Conservation (phyloP, 2,888 invertebrate species). For the Oligia latruncula region DNA sequence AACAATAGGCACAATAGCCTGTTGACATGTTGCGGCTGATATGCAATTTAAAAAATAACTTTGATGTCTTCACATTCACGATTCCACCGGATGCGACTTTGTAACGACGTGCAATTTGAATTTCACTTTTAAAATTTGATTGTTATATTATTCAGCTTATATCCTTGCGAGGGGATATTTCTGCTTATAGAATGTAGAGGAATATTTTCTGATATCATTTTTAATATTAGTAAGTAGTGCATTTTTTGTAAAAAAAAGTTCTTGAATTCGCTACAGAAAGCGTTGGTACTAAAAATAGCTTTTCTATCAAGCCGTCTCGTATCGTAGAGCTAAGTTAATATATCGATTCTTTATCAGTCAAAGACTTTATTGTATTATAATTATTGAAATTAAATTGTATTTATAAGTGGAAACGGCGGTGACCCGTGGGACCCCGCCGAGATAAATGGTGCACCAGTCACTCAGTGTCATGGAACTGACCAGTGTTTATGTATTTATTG, state of each 20-base stretch:
- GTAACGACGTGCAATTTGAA: constrained; percentile 78
- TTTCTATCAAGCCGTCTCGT: constrained; percentile 64
- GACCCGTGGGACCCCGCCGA: constrained; percentile 78
- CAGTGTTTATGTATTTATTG: constrained; percentile 78
- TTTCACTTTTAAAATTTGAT: constrained; percentile 78
- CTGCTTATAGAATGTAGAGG: constrained; percentile 1
- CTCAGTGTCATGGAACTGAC: constrained; percentile 87
- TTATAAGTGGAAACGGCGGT: constrained; percentile 82
- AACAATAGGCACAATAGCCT: constrained; percentile 85
- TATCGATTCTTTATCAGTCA: constrained; percentile 81
- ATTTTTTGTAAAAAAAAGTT: background rate
- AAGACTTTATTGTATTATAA: constrained; percentile 86
- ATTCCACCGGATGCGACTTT: constrained; percentile 82
- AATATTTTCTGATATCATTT: constrained; percentile 36
- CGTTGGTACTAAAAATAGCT: constrained; percentile 29
- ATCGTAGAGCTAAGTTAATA: constrained; percentile 49
- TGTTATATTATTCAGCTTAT: constrained; percentile 61
- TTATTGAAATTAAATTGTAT: constrained; percentile 88
- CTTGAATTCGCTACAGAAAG: background rate
- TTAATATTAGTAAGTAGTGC: constrained; percentile 1
- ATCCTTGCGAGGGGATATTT: constrained; percentile 57
- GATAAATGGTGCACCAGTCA: constrained; percentile 78
- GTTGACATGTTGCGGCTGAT: constrained; percentile 87
- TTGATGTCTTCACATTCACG: constrained; percentile 79
- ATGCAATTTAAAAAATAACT: constrained; percentile 80